Base-by-base conservation (phyloP, 2,888 invertebrate genomes). In the Ecliptopera silaceata region DNA sequence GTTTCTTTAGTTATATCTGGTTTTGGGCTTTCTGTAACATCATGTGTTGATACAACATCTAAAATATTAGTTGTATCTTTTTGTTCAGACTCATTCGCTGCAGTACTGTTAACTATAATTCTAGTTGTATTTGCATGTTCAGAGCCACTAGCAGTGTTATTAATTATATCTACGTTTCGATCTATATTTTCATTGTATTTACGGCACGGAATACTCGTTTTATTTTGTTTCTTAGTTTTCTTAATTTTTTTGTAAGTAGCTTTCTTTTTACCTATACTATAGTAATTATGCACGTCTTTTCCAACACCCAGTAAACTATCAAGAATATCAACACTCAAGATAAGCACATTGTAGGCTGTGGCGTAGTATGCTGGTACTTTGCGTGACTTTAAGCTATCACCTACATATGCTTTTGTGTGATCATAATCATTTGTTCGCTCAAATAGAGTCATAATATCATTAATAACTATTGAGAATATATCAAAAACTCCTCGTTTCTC, bases 251-350 rank as follows among this genome's bases (percentile, higher is more conserved):
- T 61, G 47, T 17, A n/a, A n/a, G n/a, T n/a, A n/a, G n/a, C n/a
- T 47, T 43, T 65, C 68, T 60, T 71, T 58, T 59, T 62, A 20
- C 45, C 46, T 12, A 61, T 29, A 20, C 58, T 57, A 10, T 77
- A 60, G 64, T 75, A 77, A 12, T 75, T 72, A 29, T 65, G 63
- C 29, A 87, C 60, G 34, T 77, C 79, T 46, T 81, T 71, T 17
- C 82, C 76, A 12, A 82, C 73, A 20, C 80, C 71, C 20, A 84
- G 65, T 3, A 88, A 64, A 15, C 83, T 84, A 55, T 90, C 85
- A 1, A 90, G 74, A 0, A 84, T 54, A 59, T 89, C 86, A 47
- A 91, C 56, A 34, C 75, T 78, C 58, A 80, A 75, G 72, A 85
- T 76, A 3, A 91, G 61, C 55, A 84, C 56, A 36, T 82, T 79